Evolutionary conservation across 1,140 invertebrate species (phyloP), one percentile per base, ranked within the genome.

Genomic region (Dicyema japonicum): DNA sequence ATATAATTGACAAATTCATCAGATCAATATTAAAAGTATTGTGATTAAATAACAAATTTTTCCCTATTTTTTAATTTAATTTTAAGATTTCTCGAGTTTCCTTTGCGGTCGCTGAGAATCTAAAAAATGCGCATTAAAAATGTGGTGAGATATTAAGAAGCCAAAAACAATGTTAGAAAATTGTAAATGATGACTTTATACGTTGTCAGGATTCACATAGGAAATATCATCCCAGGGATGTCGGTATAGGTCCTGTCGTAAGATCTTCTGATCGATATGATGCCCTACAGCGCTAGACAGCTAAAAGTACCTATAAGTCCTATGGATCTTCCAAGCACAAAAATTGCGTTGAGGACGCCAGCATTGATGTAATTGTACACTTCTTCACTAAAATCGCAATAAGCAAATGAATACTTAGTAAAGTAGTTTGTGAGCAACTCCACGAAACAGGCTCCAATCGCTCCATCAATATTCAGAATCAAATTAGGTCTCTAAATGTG

Each of bases 151-250:
- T n/a, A n/a, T n/a, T n/a, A n/a, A n/a, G n/a, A n/a, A n/a, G n/a
- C n/a, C n/a, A n/a, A n/a, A n/a, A n/a, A n/a, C n/a, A n/a, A n/a
- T n/a, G n/a, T n/a, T n/a, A n/a, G n/a, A n/a, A n/a, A n/a, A n/a
- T n/a, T n/a, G n/a, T n/a, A n/a, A n/a, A n/a, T n/a, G n/a, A n/a
- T n/a, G n/a, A n/a, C n/a, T n/a, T n/a, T n/a, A n/a, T n/a, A n/a
- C n/a, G n/a, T n/a, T n/a, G n/a, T 78, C 72, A 2, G 72, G 71
- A 39, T 90, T 61, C 40, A 97, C 72, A 47, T 94, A 94, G 4
- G 74, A 80, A 51, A 97, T 94, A 47, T 97, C 88, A 48, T 97
- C 88, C 85, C 85, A 97, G 9, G 88, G 88, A 56, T 94, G 85
- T 37, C 88, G 66, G 52, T 97, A 97, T 5, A 97, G 60, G 8